Percentiles rank a stretch among this genome's conserved stretches.
phyloP scores from a whole-genome alignment of 2,888 invertebrate species.

The Sinelater perroti region DNA sequence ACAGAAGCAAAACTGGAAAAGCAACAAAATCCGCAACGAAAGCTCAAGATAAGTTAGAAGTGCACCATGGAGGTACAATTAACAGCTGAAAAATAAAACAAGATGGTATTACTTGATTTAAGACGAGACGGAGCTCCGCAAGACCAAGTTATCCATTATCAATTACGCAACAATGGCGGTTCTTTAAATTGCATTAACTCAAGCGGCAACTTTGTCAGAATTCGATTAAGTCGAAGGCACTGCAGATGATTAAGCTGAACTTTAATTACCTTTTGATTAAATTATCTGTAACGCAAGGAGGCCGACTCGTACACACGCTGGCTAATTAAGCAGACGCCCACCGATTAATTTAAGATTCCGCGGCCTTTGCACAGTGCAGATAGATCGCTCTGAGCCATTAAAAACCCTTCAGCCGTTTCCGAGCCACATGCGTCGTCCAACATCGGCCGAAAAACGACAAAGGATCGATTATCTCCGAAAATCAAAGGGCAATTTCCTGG shows the following conservation, averaged over 20 bases:
- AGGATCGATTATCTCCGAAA: constrained; percentile 11
- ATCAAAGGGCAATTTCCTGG: constrained; percentile 13
- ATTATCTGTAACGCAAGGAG: constrained; percentile 26
- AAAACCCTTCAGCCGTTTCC: not conserved
- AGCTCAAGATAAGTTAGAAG: no score
- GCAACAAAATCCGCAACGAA: no score
- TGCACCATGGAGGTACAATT: no score
- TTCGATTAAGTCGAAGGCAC: constrained; percentile 27
- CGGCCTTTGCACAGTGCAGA: not conserved
- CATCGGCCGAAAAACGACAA: no score
- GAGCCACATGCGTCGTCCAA: not conserved
- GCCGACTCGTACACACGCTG: constrained; percentile 12
- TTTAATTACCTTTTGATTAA: constrained; percentile 34
- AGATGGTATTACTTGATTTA: no score
- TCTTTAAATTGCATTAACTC: constrained; percentile 14
- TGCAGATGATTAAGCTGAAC: constrained; percentile 33
- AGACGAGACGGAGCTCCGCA: no score
- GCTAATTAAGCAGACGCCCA: constrained; percentile 22
- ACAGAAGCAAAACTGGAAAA: no score
- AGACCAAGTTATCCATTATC: no score
- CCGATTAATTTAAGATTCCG: constrained; percentile 26
- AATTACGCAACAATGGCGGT: constrained; percentile 5
- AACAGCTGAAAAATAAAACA: no score
- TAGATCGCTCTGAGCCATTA: not conserved
- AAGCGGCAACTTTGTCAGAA: constrained; percentile 11